Conservation (phyloP, 2,888 invertebrate genomes). For the Automeris io region DNA sequence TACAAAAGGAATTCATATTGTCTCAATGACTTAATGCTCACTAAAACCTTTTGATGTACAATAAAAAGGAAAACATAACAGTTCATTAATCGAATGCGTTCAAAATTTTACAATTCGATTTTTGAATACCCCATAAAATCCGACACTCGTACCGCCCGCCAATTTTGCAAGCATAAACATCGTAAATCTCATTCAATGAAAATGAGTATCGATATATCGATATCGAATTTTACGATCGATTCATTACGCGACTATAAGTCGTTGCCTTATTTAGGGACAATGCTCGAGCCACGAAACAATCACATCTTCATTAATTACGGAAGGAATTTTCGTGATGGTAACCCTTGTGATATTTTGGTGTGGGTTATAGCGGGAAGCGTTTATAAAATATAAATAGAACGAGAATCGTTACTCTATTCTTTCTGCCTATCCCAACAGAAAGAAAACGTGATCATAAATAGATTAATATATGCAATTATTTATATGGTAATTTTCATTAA, state of each 20-base stretch:
- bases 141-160: slow-evolving; percentile 60
- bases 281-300: slow-evolving; percentile 54
- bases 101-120: slow-evolving; percentile 46
- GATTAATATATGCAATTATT: too few species aligned
- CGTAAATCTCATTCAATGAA: slow-evolving; percentile 68
- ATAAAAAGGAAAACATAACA: slow-evolving; percentile 27
- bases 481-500: too few species aligned
- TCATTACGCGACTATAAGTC: slow-evolving; percentile 47
- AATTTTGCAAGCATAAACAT: slow-evolving; percentile 66
- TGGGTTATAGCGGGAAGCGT: slow-evolving; percentile 26
- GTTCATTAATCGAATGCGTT: slow-evolving; percentile 49
- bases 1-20: slow-evolving; percentile 12
- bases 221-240: slow-evolving; percentile 54
- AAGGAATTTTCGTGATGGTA: slow-evolving; percentile 49
- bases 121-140: slow-evolving; percentile 68
- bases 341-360: slow-evolving; percentile 26
- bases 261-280: slow-evolving; percentile 52
- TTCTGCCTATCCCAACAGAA: too few species aligned
- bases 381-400: too few species aligned
- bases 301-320: slow-evolving; percentile 73
- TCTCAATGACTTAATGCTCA: slow-evolving; percentile 34
- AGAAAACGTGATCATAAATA: too few species aligned
- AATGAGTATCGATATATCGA: slow-evolving; percentile 62
- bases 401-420: too few species aligned
- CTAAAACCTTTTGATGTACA: slow-evolving; percentile 17